Conservation (phyloP, 2,888 invertebrate genomes). For the Ischnura elegans region DNA sequence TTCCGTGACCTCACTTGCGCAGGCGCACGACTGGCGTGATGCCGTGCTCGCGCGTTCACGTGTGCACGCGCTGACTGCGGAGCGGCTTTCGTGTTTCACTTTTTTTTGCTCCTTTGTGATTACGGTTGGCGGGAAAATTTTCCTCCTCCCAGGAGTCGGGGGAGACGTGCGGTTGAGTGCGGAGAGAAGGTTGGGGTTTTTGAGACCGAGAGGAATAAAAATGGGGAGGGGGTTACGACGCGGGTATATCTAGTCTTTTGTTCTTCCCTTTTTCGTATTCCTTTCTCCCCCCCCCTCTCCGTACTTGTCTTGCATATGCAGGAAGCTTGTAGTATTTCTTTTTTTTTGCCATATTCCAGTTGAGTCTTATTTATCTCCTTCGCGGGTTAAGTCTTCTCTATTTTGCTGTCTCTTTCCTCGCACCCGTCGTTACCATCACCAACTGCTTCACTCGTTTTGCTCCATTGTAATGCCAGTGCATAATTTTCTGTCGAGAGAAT, state of each 20-base stretch:
- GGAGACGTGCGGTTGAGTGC: neutral
- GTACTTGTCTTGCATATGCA: conserved; percentile 30
- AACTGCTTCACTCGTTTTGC: neutral
- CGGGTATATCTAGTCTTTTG: conserved; percentile 46
- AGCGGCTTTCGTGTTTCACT: conserved; percentile 26
- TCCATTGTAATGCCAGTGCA: too few relatives aligned
- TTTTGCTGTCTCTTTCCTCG: neutral
- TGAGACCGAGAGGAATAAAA: neutral
- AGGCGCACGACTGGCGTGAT: conserved; percentile 53
- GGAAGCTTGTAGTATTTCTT: conserved; percentile 14
- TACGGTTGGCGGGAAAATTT: conserved; percentile 53
- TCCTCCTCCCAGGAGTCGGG: too few relatives aligned
- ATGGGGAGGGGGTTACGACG: conserved; percentile 7
- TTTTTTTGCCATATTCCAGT: conserved; percentile 17
- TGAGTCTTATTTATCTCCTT: conserved; percentile 29
- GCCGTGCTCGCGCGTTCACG: conserved; percentile 50
- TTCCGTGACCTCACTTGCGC: conserved; percentile 43
- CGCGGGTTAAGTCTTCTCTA: neutral
- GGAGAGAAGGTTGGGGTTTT: too few relatives aligned
- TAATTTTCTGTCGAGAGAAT: too few relatives aligned
- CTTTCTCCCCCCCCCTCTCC: neutral
- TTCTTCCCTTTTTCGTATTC: conserved; percentile 33
- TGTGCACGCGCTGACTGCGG: neutral
- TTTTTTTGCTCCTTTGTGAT: neutral
- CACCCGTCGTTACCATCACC: neutral